Evolutionary conservation across 2,113 vertebrate species (phyloP).

Genomic region (Mellivora capensis): DNA sequence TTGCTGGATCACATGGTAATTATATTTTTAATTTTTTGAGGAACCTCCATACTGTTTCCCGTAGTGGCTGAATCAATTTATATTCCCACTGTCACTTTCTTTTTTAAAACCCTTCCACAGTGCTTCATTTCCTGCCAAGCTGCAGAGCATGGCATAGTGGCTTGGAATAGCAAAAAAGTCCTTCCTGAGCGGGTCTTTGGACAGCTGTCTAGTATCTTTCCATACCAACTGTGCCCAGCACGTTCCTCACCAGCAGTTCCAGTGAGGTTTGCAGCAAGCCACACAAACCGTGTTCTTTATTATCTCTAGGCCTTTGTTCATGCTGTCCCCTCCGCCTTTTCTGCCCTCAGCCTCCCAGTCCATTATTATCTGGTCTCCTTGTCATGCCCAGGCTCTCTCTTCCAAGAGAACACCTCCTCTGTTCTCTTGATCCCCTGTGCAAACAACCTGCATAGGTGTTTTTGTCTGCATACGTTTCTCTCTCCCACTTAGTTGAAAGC

Average conservation of each 20-base stretch:
- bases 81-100: not conserved
- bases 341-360: not conserved
- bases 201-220: conserved; percentile 7
- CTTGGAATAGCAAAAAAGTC: not conserved
- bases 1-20: not conserved
- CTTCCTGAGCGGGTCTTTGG: not conserved
- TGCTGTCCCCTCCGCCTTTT: not conserved
- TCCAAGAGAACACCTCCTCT: not conserved
- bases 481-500: not conserved
- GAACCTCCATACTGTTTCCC: not conserved
- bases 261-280: not conserved
- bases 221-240: not conserved
- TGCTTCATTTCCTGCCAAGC: not conserved
- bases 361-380: not conserved
- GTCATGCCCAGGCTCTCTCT: not conserved
- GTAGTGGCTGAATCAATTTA: not conserved
- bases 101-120: not conserved
- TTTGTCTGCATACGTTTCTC: not conserved
- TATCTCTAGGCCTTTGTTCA: not conserved
- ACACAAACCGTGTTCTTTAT: not conserved
- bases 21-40: not conserved
- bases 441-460: not conserved
- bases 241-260: not conserved
- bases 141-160: not conserved
- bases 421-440: not conserved